phyloP scores from a whole-genome alignment of 2,888 invertebrate genomes.

The Ophion ventricosus region DNA sequence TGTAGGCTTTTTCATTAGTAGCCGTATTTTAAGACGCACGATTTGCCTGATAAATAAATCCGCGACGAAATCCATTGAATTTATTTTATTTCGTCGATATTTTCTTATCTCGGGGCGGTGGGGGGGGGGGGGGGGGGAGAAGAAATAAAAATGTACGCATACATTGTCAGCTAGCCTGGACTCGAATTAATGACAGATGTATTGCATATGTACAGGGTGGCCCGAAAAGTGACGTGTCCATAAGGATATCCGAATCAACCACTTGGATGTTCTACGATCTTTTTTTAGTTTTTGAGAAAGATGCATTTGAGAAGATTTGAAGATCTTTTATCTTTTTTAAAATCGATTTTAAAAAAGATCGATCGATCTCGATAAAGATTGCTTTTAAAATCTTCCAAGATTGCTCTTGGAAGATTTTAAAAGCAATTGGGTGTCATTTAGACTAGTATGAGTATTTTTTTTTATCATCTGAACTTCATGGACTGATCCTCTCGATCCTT shows the following conservation, averaged over 20 bases:
- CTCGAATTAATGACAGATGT: constrained; percentile 1
- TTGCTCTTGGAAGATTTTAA: neutral
- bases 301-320: too few relatives aligned
- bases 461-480: neutral
- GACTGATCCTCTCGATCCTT: neutral
- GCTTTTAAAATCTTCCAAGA: too few relatives aligned
- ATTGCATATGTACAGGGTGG: neutral
- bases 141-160: constrained; percentile 11
- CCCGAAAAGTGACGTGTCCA: neutral
- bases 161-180: neutral
- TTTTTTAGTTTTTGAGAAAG: neutral
- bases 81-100: constrained; percentile 8
- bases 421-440: neutral
- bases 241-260: neutral
- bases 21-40: neutral
- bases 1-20: neutral
- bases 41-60: constrained; percentile 20
- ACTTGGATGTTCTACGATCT: neutral
- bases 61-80: neutral
- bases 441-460: neutral
- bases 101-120: neutral
- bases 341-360: too few relatives aligned
- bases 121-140: neutral
- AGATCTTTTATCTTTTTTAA: too few relatives aligned
- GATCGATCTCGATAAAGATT: too few relatives aligned